A percentile compares a stretch with the other conserved stretches of the same genome.
These are phyloP conservation scores for Moxostoma hubbsi DNA, from an alignment of 2,797 vertebrate genomes.

Conservation along the genomic window DNA sequence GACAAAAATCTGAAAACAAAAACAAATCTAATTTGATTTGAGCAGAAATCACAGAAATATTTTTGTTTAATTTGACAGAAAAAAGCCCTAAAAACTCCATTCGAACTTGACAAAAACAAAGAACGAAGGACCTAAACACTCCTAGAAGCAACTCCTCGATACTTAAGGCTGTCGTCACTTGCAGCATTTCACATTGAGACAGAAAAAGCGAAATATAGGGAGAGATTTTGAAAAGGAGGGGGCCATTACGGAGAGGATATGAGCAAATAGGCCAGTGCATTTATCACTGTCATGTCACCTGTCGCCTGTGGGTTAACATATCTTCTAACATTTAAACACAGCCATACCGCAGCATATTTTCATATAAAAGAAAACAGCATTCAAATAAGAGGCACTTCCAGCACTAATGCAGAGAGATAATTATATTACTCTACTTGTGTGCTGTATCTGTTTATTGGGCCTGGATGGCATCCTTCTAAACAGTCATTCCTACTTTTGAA, in stretches of 20 bases:
- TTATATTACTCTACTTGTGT: neutral
- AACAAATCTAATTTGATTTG: neutral
- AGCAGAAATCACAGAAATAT: neutral
- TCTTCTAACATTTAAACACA: constrained; percentile 39
- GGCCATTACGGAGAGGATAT: constrained; percentile 25
- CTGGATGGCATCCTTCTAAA: neutral
- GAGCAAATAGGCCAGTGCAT: constrained; percentile 35
- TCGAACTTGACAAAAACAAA: constrained; percentile 6
- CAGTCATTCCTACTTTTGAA: neutral
- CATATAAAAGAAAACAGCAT: constrained; percentile 51
- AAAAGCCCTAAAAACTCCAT: neutral
- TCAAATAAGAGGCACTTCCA: constrained; percentile 11
- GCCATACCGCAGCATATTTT: constrained; percentile 21
- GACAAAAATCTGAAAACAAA: neutral
- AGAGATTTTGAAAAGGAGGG: constrained; percentile 24
- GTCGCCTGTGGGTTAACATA: constrained; percentile 32
- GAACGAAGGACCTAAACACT: constrained; percentile 22
- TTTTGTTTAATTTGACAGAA: constrained; percentile 4
- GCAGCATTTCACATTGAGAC: constrained; percentile 9
- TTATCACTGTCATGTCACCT: constrained; percentile 41
- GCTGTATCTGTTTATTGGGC: neutral
- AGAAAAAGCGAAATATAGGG: constrained; percentile 2
- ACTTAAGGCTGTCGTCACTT: constrained; percentile 19
- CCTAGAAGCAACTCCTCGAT: neutral
- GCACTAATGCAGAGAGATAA: constrained; percentile 8